Evolutionary conservation across 1,140 invertebrate species (phyloP), one percentile per base, ranked within the genome.

Genomic region (Drepana arcuata): DNA sequence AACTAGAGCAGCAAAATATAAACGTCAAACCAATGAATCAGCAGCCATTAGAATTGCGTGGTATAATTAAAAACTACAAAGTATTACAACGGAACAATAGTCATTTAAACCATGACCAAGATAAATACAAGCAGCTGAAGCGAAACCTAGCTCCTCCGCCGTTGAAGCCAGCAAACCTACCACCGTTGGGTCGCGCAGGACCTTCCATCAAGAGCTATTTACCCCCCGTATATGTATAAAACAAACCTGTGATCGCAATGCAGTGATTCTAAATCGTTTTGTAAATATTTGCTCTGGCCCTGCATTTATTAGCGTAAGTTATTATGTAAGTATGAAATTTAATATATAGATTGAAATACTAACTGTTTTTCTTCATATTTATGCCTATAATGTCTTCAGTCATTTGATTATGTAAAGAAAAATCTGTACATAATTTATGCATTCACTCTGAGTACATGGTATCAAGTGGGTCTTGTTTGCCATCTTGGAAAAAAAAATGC

Each of bases 61-160:
- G 74, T 7, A 50, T 68, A 9, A 66, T 78, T 16, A 82, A 74
- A 57, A 82, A 77, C 39, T 82, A 82, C 21, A 82, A 82, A 61
- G 57, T 74, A 16, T 43, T 82, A 10, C 72, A 78, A 42, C 56
- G 77, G 14, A 72, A 71, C 26, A 66, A 51, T 16, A 45, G 51
- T 21, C 28, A 23, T 14, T 59, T 49, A 18, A 63, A 51, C 16
- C 30, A 28, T 2, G 57, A 59, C 14, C 37, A 47, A 35, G 51
- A 60, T 31, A 50, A 38, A 18, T 58, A 46, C 34, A 48, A 65
- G 12, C n/a, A n/a, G n/a, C 32, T 52, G 31, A 34, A 36, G 35
- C 45, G 43, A 40, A 46, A 64, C 21, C 34, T 59, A 27, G 48
- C 48, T 23, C 63, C 59, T 14, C 50, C 49, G 11, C 59, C 65